These are phyloP conservation scores for Sardina pilchardus DNA, from an alignment of 2,113 vertebrate genomes.

Conservation along the genomic window DNA sequence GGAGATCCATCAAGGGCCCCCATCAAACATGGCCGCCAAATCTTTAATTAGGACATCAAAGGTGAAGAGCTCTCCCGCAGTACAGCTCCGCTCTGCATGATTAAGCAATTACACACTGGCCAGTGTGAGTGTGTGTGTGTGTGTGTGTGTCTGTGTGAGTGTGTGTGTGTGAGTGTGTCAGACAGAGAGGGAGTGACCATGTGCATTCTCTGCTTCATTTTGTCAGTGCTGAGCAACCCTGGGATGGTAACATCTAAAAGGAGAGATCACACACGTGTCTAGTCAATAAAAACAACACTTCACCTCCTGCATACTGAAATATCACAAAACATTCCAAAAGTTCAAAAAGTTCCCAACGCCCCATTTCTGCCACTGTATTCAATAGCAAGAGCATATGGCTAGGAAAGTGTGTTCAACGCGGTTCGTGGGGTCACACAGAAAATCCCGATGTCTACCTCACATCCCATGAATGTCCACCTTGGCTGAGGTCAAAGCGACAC, in stretches of 20 bases:
- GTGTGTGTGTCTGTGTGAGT: not conserved
- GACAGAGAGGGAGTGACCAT: not conserved
- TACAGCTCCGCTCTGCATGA: constrained; percentile 13
- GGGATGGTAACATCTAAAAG: not conserved
- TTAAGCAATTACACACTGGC: constrained; percentile 8
- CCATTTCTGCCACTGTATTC: not conserved
- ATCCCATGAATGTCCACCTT: too few relatives aligned
- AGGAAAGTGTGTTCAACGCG: not conserved
- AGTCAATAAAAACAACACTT: not conserved
- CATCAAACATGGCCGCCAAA: not conserved
- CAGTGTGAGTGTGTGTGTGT: constrained; percentile 7
- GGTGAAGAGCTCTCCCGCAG: not conserved
- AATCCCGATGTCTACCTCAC: too few relatives aligned
- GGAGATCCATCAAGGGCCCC: not conserved
- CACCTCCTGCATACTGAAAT: not conserved
- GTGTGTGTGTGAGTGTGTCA: not conserved
- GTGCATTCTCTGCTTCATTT: not conserved
- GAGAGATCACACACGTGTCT: not conserved
- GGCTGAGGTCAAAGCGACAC: too few relatives aligned
- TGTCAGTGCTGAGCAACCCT: not conserved
- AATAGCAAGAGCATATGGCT: too few relatives aligned
- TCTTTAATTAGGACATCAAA: constrained; percentile 8
- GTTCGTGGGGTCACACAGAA: not conserved
- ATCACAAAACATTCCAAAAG: not conserved
- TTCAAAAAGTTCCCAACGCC: not conserved